A percentile compares a stretch with the other conserved stretches of the same genome.
Conservation (phyloP, 2,797 vertebrate species). For the Tragopan temminckii region DNA sequence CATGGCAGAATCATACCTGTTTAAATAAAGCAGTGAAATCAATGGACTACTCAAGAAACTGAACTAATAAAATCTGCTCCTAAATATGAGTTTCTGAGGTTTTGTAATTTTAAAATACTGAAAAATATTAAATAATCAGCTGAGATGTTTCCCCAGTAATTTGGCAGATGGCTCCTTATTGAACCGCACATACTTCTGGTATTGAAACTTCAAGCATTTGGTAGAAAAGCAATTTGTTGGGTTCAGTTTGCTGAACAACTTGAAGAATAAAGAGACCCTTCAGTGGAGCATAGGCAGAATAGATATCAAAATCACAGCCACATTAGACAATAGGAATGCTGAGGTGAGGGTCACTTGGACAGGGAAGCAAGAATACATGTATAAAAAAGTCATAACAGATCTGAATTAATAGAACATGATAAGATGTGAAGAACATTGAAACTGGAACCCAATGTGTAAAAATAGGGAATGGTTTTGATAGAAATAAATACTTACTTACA, state of each 20-base stretch:
- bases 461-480: neutral
- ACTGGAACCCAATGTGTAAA: neutral
- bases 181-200: neutral
- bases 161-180: conserved; percentile 21
- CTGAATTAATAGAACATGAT: neutral
- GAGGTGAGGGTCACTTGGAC: neutral
- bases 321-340: neutral
- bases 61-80: conserved; percentile 23
- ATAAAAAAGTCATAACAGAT: neutral
- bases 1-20: neutral
- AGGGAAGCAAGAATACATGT: neutral
- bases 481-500: neutral
- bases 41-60: neutral
- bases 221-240: neutral
- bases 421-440: neutral
- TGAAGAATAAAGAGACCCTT: conserved; percentile 9
- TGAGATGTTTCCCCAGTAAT: conserved; percentile 63
- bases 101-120: conserved; percentile 34
- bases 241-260: conserved; percentile 4
- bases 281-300: neutral
- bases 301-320: neutral
- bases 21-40: conserved; percentile 17
- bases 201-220: conserved; percentile 6
- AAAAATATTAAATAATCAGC: conserved; percentile 24
- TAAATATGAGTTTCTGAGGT: conserved; percentile 28